Conservation (phyloP, 1,140 invertebrate genomes). For the Drosophila subobscura region DNA sequence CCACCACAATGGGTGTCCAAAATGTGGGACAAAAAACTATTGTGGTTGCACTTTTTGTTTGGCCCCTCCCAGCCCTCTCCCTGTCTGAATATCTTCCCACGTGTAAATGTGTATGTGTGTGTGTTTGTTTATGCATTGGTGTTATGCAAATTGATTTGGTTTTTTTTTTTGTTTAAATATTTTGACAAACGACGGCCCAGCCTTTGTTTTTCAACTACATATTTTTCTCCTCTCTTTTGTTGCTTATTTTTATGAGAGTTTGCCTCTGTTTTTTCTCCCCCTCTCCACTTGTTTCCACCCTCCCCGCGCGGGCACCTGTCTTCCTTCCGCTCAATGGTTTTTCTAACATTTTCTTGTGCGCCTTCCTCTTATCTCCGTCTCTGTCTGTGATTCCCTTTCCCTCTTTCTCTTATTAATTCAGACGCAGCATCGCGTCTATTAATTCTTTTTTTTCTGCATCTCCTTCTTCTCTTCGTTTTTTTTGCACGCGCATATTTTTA, state of each 20-base stretch:
- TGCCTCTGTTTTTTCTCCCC: conserved; percentile 31
- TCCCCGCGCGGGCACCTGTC: conserved; percentile 12
- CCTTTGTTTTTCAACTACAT: conserved; percentile 48
- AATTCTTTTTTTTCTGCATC: conserved; percentile 63
- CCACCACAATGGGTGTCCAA: conserved; percentile 36
- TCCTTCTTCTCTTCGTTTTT: conserved; percentile 36
- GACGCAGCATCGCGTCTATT: conserved; percentile 72
- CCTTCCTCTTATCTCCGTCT: conserved; percentile 11
- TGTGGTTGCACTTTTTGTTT: conserved; percentile 50
- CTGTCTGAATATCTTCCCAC: conserved; percentile 47
- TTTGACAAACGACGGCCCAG: conserved; percentile 74
- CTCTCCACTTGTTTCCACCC: conserved; percentile 18
- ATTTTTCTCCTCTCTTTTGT: conserved; percentile 36
- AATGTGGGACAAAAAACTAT: conserved; percentile 51
- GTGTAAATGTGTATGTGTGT: conserved; percentile 15
- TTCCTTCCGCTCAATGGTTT: conserved; percentile 71
- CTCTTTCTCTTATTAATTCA: conserved; percentile 61
- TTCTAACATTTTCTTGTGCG: conserved; percentile 59
- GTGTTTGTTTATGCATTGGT: conserved; percentile 23
- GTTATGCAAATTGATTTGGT: conserved; percentile 78
- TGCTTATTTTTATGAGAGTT: conserved; percentile 16
- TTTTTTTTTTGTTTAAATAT: conserved; percentile 68
- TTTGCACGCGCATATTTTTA: conserved; percentile 49
- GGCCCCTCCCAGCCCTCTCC: conserved; percentile 3
- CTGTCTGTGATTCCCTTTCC: conserved; percentile 39